Evolutionary conservation across 2,888 invertebrate genomes (phyloP).

Genomic region (Torymus texanus): DNA sequence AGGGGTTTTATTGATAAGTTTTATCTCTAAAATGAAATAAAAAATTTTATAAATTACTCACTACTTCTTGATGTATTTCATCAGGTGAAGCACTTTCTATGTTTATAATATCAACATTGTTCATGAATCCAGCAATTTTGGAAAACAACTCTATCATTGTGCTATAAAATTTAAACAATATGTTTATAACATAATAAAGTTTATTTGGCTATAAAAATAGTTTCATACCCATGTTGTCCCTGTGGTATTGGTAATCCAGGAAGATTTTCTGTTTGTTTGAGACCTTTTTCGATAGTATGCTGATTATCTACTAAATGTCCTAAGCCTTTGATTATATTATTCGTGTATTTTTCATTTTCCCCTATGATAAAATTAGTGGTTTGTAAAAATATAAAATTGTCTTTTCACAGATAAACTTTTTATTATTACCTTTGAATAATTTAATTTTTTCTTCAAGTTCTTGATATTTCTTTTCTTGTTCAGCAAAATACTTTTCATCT

Average conservation of each 20-base stretch:
- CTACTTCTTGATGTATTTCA: constrained; percentile 46
- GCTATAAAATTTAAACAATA: constrained; percentile 56
- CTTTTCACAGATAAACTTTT: too few species aligned
- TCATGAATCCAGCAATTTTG: constrained; percentile 61
- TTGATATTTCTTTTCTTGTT: constrained; percentile 30
- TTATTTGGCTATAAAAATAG: not conserved
- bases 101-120: constrained; percentile 53
- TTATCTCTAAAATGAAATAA: constrained; percentile 7
- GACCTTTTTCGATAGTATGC: constrained; percentile 63
- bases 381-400: not conserved
- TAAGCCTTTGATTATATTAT: constrained; percentile 62
- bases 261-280: constrained; percentile 59
- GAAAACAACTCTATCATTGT: constrained; percentile 60
- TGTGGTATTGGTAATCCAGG: constrained; percentile 65
- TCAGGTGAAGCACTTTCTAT: constrained; percentile 31
- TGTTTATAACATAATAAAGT: not conserved
- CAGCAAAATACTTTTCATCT: constrained; percentile 11
- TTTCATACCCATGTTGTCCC: constrained; percentile 62
- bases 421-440: constrained; percentile 28
- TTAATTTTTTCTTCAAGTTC: constrained; percentile 12
- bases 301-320: constrained; percentile 60
- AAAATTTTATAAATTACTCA: constrained; percentile 13
- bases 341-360: constrained; percentile 43
- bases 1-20: not conserved
- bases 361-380: constrained; percentile 49